Conservation (phyloP, 30 jellyfish, hydroid and myxozoan genomes). For the Hydractinia echinata region DNA sequence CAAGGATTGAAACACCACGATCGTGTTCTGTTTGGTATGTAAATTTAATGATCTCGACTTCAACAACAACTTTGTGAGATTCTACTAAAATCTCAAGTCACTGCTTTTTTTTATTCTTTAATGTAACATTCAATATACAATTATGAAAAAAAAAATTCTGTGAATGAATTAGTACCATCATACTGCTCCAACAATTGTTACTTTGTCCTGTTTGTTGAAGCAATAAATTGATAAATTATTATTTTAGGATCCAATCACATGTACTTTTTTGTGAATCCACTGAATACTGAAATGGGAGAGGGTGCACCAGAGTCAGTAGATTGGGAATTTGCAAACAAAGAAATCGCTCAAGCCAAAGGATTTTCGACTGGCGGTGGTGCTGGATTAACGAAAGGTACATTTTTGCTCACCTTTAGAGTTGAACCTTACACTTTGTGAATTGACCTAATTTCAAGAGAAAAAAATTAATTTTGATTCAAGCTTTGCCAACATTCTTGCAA, state of each 20-base stretch:
- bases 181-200: too few relatives aligned
- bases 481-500: too few relatives aligned
- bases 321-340: constrained; percentile 99
- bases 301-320: constrained; percentile 92
- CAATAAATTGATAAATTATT: not conserved
- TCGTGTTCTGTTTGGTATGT: constrained; percentile 82
- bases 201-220: too few relatives aligned
- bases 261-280: constrained; percentile 87
- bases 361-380: constrained; percentile 94
- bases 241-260: constrained; percentile 82
- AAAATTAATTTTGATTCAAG: too few relatives aligned
- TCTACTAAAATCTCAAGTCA: too few relatives aligned
- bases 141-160: too few relatives aligned
- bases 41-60: not conserved
- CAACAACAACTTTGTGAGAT: not conserved
- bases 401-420: not conserved
- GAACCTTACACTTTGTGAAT: too few relatives aligned
- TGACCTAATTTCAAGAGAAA: too few relatives aligned
- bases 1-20: constrained; percentile 83
- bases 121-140: too few relatives aligned
- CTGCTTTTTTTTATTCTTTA: too few relatives aligned
- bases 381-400: constrained; percentile 88
- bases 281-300: constrained; percentile 69
- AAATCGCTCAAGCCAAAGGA: constrained; percentile 98
- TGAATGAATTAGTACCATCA: too few relatives aligned